These are phyloP conservation scores for Busseola fusca DNA, from an alignment of 2,888 invertebrate species.

Conservation along the genomic window DNA sequence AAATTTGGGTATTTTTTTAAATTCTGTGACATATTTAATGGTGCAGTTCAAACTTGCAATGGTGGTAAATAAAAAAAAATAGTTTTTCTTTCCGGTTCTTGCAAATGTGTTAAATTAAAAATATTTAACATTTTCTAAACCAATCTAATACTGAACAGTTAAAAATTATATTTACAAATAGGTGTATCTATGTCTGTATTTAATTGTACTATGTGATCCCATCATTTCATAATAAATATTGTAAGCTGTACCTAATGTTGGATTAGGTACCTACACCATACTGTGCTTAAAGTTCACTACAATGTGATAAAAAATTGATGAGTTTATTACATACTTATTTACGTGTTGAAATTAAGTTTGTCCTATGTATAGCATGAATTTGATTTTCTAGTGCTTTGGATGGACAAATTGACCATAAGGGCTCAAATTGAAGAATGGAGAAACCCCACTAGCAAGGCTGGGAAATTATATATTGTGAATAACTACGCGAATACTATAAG, in stretches of 20 bases:
- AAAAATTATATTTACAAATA: neutral
- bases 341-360: neutral
- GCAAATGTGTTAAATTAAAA: neutral
- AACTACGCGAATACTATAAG: neutral
- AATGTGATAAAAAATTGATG: neutral
- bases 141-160: neutral
- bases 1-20: neutral
- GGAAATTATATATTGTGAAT: constrained; percentile 1
- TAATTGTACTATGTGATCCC: neutral
- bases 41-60: neutral
- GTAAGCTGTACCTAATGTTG: neutral
- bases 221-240: neutral
- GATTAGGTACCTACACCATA: neutral
- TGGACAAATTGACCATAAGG: neutral
- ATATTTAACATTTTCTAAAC: neutral
- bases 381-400: constrained; percentile 6
- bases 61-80: neutral
- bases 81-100: neutral
- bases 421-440: neutral
- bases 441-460: constrained; percentile 22
- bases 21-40: neutral
- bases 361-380: neutral
- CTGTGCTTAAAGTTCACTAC: neutral
- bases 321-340: neutral
- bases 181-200: neutral